These are phyloP conservation scores for Phataginus tetradactyla DNA, from an alignment of 2,797 vertebrate species.

Conservation along the genomic window DNA sequence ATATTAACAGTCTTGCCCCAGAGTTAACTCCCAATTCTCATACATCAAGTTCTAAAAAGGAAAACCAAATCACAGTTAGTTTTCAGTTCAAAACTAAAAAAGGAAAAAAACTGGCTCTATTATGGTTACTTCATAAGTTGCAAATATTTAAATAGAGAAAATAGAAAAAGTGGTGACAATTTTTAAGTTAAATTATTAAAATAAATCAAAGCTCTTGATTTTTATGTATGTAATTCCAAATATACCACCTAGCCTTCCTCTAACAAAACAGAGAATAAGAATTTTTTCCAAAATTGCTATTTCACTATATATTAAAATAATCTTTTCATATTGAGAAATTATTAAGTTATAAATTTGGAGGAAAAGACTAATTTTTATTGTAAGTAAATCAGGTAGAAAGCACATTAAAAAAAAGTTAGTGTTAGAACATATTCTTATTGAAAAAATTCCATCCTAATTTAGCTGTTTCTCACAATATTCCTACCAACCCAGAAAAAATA, in stretches of 20 bases:
- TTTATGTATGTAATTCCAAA: constrained; percentile 55
- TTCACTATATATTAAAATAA: constrained; percentile 61
- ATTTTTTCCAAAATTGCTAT: neutral
- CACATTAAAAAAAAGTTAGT: neutral
- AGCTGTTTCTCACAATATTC: constrained; percentile 69
- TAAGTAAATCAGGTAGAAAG: constrained; percentile 9
- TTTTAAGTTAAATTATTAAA: constrained; percentile 53
- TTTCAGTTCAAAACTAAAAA: constrained; percentile 52
- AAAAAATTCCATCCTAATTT: constrained; percentile 64
- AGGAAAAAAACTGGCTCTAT: constrained; percentile 25
- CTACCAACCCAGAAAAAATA: constrained; percentile 48
- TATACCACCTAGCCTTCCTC: neutral
- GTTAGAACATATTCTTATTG: constrained; percentile 50
- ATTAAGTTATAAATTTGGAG: constrained; percentile 51
- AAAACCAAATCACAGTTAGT: neutral
- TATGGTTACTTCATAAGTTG: constrained; percentile 7
- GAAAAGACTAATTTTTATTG: constrained; percentile 41
- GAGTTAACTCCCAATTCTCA: constrained; percentile 55
- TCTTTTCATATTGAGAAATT: constrained; percentile 53
- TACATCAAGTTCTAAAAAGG: constrained; percentile 40
- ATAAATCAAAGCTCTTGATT: constrained; percentile 14
- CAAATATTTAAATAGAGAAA: constrained; percentile 40
- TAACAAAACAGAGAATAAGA: constrained; percentile 43
- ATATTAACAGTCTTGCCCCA: neutral
- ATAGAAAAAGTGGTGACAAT: neutral